Percentiles rank a stretch among this genome's conserved stretches.
Conservation (phyloP, 2,113 vertebrate genomes). For the Alethe diademata region DNA sequence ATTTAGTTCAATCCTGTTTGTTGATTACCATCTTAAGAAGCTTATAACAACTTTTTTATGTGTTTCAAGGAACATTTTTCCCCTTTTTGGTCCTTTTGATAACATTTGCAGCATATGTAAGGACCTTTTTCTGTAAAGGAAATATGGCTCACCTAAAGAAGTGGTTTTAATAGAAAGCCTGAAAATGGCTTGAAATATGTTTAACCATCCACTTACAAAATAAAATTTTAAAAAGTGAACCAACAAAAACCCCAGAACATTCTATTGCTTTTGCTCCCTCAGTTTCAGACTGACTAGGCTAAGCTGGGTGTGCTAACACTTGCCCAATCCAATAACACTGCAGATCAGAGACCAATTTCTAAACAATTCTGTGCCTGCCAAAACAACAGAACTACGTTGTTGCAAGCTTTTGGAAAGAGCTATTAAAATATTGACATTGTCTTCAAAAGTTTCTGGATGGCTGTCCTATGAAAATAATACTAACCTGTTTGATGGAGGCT, state of each 20-base stretch:
- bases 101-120: neutral
- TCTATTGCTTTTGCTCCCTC: neutral
- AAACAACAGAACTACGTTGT: neutral
- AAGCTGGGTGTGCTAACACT: neutral
- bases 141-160: neutral
- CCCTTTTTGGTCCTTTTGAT: neutral
- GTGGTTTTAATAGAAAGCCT: neutral
- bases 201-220: neutral
- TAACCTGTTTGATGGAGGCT: neutral
- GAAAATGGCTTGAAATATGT: neutral
- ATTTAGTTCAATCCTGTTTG: neutral
- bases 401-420: conserved; percentile 27
- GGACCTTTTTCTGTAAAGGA: neutral
- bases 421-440: conserved; percentile 34
- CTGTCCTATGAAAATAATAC: neutral
- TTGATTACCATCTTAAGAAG: neutral
- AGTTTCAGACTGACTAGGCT: neutral
- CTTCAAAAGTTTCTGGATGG: conserved; percentile 27
- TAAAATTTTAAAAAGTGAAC: neutral
- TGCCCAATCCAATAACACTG: neutral
- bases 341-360: neutral
- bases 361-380: neutral
- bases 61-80: neutral
- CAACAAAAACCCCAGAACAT: neutral
- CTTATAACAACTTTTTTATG: neutral